Evolutionary conservation across 37 sponge, comb jelly and placozoan species (phyloP), one percentile per base, ranked within the genome.

Genomic region (Halichondria panicea): DNA sequence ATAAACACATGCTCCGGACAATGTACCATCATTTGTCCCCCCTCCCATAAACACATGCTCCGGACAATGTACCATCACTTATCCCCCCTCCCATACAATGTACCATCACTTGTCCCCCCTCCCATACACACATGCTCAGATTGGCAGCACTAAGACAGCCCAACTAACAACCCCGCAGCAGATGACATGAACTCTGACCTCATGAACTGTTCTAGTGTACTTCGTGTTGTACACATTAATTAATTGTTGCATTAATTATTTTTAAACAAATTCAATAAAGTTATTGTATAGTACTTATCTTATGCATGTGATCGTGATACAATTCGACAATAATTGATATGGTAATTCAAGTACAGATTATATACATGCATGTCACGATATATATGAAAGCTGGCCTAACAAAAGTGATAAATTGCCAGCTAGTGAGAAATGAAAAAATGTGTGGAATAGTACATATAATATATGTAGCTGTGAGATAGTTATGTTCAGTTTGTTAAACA

Each of bases 111-210:
- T n/a, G n/a, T n/a, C n/a, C n/a, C n/a, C n/a, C n/a, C n/a, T n/a
- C n/a, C n/a, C n/a, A n/a, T 48, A 18, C 15, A 18, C 13, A 48
- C 15, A 18, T 48, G 52, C 52, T 48, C 13, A 78, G 80, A 55
- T 40, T 79, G 40, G 80, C 80, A n/a, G 80, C 80, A 19, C 70
- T 79, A 39, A 63, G 80, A 57, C 80, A 79, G 59, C 80, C 80
- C 19, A 69, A 68, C 69, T 79, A 59, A 69, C 27, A n/a, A n/a
- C 43, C 44, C 39, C 11, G 21, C 35, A 27, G 11, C 52, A 48
- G n/a, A n/a, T n/a, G n/a, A n/a, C 27, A 41, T 35, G 41, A 28
- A 70, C 70, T 22, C 18, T 30, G 18, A 19, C 63, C 63, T 33
- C 63, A 9, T n/a, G 21, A 39, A 55, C 41, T 38, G 55, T 28